Evolutionary conservation across 2,888 invertebrate genomes (phyloP).

Genomic region (Morpho helenor): DNA sequence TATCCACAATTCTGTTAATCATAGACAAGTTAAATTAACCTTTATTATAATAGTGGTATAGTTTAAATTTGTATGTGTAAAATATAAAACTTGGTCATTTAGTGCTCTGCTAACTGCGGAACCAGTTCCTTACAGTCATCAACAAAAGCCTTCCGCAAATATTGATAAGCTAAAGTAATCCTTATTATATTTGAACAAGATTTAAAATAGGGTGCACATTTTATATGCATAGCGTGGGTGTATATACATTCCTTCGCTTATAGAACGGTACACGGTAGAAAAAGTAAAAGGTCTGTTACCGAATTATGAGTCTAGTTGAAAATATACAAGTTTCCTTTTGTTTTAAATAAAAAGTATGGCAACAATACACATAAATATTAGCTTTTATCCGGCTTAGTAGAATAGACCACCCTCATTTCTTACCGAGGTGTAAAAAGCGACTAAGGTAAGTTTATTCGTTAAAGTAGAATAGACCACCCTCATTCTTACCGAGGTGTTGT

Average conservation of each 20-base stretch:
- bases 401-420: no score
- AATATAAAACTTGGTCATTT: slow-evolving; percentile 38
- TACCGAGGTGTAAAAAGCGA: no score
- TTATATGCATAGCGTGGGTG: slow-evolving; percentile 1
- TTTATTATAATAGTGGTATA: slow-evolving; percentile 23
- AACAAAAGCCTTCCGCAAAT: background rate
- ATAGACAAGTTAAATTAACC: slow-evolving; percentile 17
- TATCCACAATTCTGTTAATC: no score
- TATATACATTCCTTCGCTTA: slow-evolving; percentile 24
- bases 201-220: background rate
- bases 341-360: background rate
- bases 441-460: no score
- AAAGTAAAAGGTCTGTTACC: slow-evolving; percentile 21
- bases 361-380: background rate
- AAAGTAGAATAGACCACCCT: no score
- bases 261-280: slow-evolving; percentile 26
- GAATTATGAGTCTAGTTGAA: slow-evolving; percentile 18
- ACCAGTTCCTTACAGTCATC: slow-evolving; percentile 57
- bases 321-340: slow-evolving; percentile 9
- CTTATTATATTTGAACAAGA: background rate
- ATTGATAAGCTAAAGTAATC: slow-evolving; percentile 6
- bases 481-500: no score
- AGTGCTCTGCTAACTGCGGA: slow-evolving; percentile 47
- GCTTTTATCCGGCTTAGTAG: no score
- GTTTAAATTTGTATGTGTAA: slow-evolving; percentile 26